Conservation (phyloP, 2,797 vertebrate genomes). For the Fringilla coelebs region DNA sequence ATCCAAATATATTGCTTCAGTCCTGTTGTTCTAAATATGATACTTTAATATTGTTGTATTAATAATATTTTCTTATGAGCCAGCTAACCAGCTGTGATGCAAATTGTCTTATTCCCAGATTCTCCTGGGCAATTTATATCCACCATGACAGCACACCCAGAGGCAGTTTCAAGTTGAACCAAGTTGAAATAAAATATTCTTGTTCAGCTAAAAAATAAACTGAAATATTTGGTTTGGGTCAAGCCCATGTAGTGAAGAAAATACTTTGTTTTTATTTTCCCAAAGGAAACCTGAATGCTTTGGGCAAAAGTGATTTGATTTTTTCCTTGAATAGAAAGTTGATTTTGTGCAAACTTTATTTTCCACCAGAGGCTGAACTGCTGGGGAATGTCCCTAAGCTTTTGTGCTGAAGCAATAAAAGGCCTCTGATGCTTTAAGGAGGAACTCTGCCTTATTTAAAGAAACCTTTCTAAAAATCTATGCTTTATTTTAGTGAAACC, state of each 20-base stretch:
- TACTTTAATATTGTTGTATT: neutral
- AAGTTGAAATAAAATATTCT: constrained; percentile 3
- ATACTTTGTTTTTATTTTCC: constrained; percentile 27
- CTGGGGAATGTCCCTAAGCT: neutral
- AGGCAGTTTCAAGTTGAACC: neutral
- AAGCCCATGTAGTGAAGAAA: neutral
- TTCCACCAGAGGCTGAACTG: neutral
- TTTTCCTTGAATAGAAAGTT: neutral
- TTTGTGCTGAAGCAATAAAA: neutral
- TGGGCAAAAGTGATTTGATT: neutral
- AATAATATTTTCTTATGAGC: neutral
- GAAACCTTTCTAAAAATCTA: neutral
- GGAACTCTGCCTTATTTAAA: neutral
- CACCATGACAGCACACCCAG: neutral
- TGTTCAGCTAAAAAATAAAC: neutral
- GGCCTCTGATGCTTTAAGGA: neutral
- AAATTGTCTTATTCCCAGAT: constrained; percentile 12
- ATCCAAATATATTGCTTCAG: neutral
- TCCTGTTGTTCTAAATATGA: neutral
- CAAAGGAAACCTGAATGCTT: neutral
- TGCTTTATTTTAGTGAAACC: neutral
- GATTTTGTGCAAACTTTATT: neutral
- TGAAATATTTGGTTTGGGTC: constrained; percentile 3
- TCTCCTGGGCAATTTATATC: neutral
- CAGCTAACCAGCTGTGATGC: neutral